Percentiles rank a stretch among this genome's conserved stretches.
Conservation (phyloP, 2,113 vertebrate species). For the Todiramphus chloris region DNA sequence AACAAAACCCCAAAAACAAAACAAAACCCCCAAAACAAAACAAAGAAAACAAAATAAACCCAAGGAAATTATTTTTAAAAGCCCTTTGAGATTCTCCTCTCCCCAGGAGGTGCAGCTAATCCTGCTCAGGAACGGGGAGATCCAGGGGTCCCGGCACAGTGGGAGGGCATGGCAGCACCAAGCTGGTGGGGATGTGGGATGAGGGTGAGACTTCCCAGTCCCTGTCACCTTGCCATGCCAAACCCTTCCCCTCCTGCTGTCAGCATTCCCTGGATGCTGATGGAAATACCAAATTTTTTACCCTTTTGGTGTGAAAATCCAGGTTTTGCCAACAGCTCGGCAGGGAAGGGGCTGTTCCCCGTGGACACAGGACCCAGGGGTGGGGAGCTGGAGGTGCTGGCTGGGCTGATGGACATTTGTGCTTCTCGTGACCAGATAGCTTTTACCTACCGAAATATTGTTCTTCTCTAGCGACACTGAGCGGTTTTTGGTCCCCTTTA, state of each 20-base stretch:
- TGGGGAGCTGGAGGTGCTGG: rapidly evolving
- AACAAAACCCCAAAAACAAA: too few relatives aligned
- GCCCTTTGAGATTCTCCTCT: not conserved
- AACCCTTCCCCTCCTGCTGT: not conserved
- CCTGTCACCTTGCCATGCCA: not conserved
- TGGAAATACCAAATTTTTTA: not conserved
- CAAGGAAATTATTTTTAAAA: not conserved
- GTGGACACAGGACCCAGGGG: not conserved
- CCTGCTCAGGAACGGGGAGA: not conserved
- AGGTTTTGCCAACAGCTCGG: not conserved
- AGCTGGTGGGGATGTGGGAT: not conserved
- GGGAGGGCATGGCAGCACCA: not conserved
- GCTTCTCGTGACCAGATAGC: conserved; percentile 20
- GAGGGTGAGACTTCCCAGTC: conserved; percentile 37
- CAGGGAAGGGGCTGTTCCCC: not conserved
- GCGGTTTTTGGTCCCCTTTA: conserved; percentile 48
- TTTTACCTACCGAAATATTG: not conserved
- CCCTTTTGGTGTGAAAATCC: not conserved
- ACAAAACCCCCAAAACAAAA: not conserved
- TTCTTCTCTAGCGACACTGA: conserved; percentile 55
- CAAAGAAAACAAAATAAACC: not conserved
- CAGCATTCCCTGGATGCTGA: rapidly evolving
- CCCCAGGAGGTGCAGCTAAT: not conserved
- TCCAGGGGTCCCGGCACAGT: not conserved
- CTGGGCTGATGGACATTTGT: not conserved